Evolutionary conservation across 1,140 invertebrate species (phyloP), one percentile per base, ranked within the genome.

Genomic region (Nomia melanderi): DNA sequence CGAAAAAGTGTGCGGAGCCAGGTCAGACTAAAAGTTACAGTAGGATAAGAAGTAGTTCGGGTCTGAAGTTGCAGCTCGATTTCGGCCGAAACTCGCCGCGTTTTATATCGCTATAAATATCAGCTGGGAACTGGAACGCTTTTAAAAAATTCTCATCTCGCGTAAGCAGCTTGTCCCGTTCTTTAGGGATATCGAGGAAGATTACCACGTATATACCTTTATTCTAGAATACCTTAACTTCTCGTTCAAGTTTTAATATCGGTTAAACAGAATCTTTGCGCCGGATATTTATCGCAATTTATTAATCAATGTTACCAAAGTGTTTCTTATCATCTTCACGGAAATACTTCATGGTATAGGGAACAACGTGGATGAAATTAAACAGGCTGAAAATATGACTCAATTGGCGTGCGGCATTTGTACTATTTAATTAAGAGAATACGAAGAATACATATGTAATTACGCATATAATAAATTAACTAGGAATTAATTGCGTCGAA

Each of bases 101-200:
- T 44, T 79, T 82, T 75, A 76, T 67, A 66, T 63, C 27, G 76
- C 81, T 72, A 75, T 83, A 83, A 72, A 82, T 79, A 83, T 83
- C 72, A 41, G 11, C 20, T 23, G 12, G 64, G 65, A 83, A 78
- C 36, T 74, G 33, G 57, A 41, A 54, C 69, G 39, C 62, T 64
- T 78, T 82, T 53, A 79, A 64, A 36, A 67, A 64, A 73, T 67
- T 69, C 63, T 36, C 47, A 36, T 73, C 50, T n/a, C n/a, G 11
- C 77, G 23, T 53, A 50, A 44, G 33, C 33, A 20, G 23, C 47
- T 81, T 72, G 36, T 31, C 59, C 20, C 79, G 29, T 57, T 25
- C 50, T 56, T 65, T 65, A 56, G n/a, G 27, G 47, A 56, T 31
- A 29, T 17, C 20, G 29, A 14, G 65, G 29, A 31, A 67, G 60